Conservation (phyloP, 2,888 invertebrate genomes). For the Coenonympha arcania region DNA sequence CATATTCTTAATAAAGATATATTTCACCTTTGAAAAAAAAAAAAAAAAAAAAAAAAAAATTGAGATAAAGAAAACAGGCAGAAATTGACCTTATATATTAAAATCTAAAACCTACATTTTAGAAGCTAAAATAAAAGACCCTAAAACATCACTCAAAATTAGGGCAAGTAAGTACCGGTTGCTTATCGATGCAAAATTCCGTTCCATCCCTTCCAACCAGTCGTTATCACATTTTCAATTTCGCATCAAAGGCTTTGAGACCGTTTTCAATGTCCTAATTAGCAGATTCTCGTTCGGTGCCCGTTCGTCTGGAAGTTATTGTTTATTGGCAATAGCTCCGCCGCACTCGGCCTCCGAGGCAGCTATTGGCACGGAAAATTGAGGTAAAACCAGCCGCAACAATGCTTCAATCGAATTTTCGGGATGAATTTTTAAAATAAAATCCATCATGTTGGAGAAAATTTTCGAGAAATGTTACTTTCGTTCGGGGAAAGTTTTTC, state of each 20-base stretch:
- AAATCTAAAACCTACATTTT: background rate
- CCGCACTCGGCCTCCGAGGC: conserved; percentile 42
- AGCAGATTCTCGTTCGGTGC: conserved; percentile 57
- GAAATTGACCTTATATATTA: background rate
- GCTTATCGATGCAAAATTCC: conserved; percentile 13
- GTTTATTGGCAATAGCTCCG: conserved; percentile 68
- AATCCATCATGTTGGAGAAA: conserved; percentile 14
- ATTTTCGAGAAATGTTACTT: too few species aligned
- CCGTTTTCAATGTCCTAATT: conserved; percentile 66
- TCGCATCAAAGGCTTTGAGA: conserved; percentile 66
- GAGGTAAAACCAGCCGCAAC: conserved; percentile 54
- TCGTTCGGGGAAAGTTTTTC: too few species aligned
- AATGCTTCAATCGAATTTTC: conserved; percentile 39
- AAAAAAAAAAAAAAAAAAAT: too few species aligned
- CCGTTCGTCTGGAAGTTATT: conserved; percentile 66
- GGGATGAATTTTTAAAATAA: conserved; percentile 36
- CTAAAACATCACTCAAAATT: background rate
- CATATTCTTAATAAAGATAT: too few species aligned
- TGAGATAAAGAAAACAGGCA: too few species aligned
- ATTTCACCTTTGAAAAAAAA: too few species aligned
- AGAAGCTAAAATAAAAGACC: background rate
- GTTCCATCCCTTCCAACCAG: conserved; percentile 7
- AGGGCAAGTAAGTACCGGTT: conserved; percentile 2
- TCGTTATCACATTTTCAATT: conserved; percentile 62
- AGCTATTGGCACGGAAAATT: conserved; percentile 67